Evolutionary conservation across 2,888 invertebrate genomes (phyloP).

Genomic region (Thereva unica): DNA sequence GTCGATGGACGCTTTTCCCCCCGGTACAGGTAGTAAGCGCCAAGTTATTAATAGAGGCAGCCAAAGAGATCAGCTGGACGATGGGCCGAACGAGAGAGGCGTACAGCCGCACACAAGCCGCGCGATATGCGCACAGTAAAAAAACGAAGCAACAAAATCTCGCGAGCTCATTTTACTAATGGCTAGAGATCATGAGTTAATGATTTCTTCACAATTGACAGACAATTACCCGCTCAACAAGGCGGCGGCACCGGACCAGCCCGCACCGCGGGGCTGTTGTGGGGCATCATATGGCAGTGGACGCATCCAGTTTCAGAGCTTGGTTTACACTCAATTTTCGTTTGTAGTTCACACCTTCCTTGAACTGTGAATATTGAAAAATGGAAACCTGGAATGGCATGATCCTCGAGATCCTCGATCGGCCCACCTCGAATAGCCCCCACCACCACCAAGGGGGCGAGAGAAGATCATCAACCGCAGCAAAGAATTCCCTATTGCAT

Average conservation of each 20-base stretch:
- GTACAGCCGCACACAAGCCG: too few relatives aligned
- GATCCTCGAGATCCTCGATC: too few relatives aligned
- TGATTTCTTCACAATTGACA: constrained; percentile 28
- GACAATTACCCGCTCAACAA: constrained; percentile 10
- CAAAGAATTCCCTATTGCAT: too few relatives aligned
- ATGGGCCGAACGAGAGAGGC: not conserved
- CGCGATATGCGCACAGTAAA: too few relatives aligned
- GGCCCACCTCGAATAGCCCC: too few relatives aligned
- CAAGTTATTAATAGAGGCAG: constrained; percentile 3
- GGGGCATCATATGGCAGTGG: not conserved
- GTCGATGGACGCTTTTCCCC: too few relatives aligned
- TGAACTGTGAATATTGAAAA: too few relatives aligned
- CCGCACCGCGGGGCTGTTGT: not conserved
- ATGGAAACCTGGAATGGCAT: too few relatives aligned
- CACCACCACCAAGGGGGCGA: too few relatives aligned
- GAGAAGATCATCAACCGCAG: too few relatives aligned
- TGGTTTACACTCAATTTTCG: constrained; percentile 7
- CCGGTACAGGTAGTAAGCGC: not conserved
- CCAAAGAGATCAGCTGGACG: constrained; percentile 1
- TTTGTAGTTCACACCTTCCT: not conserved
- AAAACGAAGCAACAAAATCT: not conserved
- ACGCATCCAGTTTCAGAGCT: constrained; percentile 11
- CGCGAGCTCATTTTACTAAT: constrained; percentile 2
- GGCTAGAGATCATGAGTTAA: constrained; percentile 14
- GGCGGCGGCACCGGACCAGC: not conserved